phyloP scores from a whole-genome alignment of 1,140 invertebrate species.

The Drosophila lacteicornis region DNA sequence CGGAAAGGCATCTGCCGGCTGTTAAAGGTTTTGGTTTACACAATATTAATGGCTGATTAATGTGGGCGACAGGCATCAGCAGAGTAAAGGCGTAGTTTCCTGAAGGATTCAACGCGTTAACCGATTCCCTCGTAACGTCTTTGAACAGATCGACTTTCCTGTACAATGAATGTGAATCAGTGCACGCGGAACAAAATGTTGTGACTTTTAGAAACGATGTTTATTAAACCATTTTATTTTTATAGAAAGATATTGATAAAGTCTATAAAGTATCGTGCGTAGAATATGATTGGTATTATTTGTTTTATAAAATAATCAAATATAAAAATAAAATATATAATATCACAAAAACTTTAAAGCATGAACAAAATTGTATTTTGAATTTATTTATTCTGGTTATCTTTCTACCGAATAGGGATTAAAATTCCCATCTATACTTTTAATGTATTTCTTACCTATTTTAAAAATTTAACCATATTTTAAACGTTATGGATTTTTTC shows the following conservation, averaged over 20 bases:
- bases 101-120: conserved; percentile 14
- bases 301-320: too few species aligned
- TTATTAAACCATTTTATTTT: neutral
- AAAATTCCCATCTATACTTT: too few species aligned
- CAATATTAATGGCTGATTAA: conserved; percentile 77
- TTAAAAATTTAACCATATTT: too few species aligned
- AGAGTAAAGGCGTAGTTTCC: conserved; percentile 29
- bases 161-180: conserved; percentile 3
- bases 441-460: too few species aligned
- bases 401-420: too few species aligned
- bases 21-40: conserved; percentile 59
- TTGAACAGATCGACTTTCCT: conserved; percentile 26
- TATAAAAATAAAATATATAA: too few species aligned
- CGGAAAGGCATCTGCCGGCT: conserved; percentile 33
- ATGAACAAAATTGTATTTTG: too few species aligned
- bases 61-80: conserved; percentile 31
- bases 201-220: neutral
- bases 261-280: too few species aligned
- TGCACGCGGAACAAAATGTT: neutral
- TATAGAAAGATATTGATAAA: neutral
- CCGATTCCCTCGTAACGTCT: conserved; percentile 11
- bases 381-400: too few species aligned
- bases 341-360: too few species aligned
- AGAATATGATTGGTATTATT: too few species aligned
- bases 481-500: too few species aligned